Evolutionary conservation across 1,140 invertebrate genomes (phyloP).

Genomic region (Patella vulgata): DNA sequence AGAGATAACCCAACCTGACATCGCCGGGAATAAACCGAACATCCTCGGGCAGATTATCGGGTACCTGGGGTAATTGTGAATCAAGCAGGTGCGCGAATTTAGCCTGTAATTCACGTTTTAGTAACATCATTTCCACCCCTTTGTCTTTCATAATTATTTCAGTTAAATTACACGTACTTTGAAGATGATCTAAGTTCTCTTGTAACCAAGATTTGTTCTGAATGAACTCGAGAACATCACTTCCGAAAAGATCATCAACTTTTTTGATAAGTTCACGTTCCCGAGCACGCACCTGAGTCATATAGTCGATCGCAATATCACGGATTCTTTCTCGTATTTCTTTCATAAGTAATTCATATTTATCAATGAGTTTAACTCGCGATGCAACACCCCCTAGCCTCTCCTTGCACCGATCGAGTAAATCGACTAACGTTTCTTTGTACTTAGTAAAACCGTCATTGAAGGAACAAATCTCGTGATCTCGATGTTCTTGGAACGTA

Average conservation of each 20-base stretch:
- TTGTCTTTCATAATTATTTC: conserved; percentile 63
- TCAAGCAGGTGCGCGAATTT: conserved; percentile 56
- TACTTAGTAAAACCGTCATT: conserved; percentile 60
- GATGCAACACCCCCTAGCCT: conserved; percentile 40
- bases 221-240: conserved; percentile 54
- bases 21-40: conserved; percentile 54
- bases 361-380: conserved; percentile 53
- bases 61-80: conserved; percentile 36
- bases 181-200: conserved; percentile 57
- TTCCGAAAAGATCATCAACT: conserved; percentile 55
- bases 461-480: conserved; percentile 66
- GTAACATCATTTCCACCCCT: conserved; percentile 63
- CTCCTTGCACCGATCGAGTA: conserved; percentile 49
- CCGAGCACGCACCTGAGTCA: conserved; percentile 55
- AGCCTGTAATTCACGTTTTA: conserved; percentile 62
- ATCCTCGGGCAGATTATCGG: conserved; percentile 33
- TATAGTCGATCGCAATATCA: conserved; percentile 61
- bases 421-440: conserved; percentile 46
- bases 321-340: conserved; percentile 59
- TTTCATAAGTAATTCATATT: conserved; percentile 55
- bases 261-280: conserved; percentile 56
- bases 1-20: conserved; percentile 49
- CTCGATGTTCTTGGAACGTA: conserved; percentile 64
- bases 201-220: conserved; percentile 58
- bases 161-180: conserved; percentile 61